Conservation (phyloP, 2,113 vertebrate species). For the Python bivittatus region DNA sequence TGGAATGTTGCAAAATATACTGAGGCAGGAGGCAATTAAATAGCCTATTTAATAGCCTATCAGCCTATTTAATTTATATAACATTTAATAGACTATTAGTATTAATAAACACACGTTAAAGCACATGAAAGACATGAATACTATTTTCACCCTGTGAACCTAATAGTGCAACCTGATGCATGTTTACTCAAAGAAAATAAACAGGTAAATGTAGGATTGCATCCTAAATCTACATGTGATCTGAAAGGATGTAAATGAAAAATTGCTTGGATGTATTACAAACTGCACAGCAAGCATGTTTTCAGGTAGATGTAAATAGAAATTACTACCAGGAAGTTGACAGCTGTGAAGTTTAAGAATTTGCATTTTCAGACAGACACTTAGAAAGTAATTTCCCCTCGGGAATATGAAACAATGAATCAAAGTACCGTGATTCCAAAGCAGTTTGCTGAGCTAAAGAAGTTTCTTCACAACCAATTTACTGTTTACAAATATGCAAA, state of each 20-base stretch:
- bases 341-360: constrained; percentile 21
- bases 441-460: constrained; percentile 36
- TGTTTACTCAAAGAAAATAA: not conserved
- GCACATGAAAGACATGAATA: not conserved
- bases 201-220: not conserved
- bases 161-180: not conserved
- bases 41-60: not conserved
- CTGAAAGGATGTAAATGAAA: not conserved
- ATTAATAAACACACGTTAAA: not conserved
- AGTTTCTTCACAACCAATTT: constrained; percentile 33
- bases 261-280: not conserved
- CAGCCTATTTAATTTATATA: not conserved
- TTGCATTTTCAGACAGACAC: constrained; percentile 15
- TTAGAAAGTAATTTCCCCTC: constrained; percentile 15
- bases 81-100: not conserved
- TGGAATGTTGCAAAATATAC: not conserved
- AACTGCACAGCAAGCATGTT: constrained; percentile 13
- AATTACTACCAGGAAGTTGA: constrained; percentile 11
- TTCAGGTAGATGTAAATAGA: constrained; percentile 13
- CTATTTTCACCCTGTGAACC: not conserved
- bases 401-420: constrained; percentile 48
- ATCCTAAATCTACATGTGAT: not conserved
- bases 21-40: not conserved
- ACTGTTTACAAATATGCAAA: constrained; percentile 32
- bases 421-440: constrained; percentile 25